Conservation (phyloP, 2,797 vertebrate genomes). For the Sebastolobus alascanus region DNA sequence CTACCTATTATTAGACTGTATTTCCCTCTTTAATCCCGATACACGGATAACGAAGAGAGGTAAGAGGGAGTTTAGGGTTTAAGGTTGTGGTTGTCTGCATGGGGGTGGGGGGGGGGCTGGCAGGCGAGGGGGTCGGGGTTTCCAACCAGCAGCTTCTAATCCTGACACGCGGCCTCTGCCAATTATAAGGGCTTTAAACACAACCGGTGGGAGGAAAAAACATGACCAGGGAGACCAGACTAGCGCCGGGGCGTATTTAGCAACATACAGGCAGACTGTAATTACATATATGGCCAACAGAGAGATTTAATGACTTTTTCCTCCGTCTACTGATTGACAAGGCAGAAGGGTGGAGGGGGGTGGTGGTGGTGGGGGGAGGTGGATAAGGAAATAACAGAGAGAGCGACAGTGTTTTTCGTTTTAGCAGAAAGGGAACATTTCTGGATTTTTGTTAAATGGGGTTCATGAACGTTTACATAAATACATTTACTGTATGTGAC, state of each 20-base stretch:
- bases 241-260: slow-evolving; percentile 87
- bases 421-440: slow-evolving; percentile 8
- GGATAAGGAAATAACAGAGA: slow-evolving; percentile 35
- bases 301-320: slow-evolving; percentile 89
- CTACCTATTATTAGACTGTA: slow-evolving; percentile 6
- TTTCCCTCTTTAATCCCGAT: slow-evolving; percentile 22
- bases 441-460: not conserved
- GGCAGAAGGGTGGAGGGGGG: slow-evolving; percentile 66
- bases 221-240: slow-evolving; percentile 87
- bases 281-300: slow-evolving; percentile 89
- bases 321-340: slow-evolving; percentile 87
- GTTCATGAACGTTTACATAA: not conserved
- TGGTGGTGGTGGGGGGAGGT: slow-evolving; percentile 4
- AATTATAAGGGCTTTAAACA: slow-evolving; percentile 89
- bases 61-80: slow-evolving; percentile 57
- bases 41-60: slow-evolving; percentile 22
- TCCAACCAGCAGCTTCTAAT: slow-evolving; percentile 87
- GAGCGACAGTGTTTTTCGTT: slow-evolving; percentile 13
- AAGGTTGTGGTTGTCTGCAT: slow-evolving; percentile 48
- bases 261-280: slow-evolving; percentile 89
- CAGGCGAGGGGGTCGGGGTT: slow-evolving; percentile 70
- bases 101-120: slow-evolving; percentile 8
- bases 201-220: slow-evolving; percentile 87
- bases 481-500: not conserved
- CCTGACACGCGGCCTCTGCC: slow-evolving; percentile 88